A percentile compares a stretch with the other conserved stretches of the same genome.
Conservation (phyloP, 1,140 invertebrate genomes). For the Calosoma granatense region DNA sequence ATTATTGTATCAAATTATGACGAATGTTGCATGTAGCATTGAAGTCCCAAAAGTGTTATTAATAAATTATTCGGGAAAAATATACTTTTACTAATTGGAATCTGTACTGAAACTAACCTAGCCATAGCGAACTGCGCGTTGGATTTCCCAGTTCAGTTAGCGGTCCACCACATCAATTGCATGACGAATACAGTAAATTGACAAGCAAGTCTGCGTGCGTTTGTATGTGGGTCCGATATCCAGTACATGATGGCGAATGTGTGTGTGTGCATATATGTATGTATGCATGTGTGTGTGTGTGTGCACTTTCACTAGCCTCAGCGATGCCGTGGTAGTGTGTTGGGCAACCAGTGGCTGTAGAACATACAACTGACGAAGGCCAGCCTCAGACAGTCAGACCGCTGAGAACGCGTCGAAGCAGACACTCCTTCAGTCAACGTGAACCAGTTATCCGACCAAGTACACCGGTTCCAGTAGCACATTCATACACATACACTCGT, state of each 20-base stretch:
- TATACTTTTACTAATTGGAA: no score
- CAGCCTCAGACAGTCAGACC: neutral
- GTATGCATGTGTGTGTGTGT: neutral
- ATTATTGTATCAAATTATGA: no score
- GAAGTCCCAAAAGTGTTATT: no score
- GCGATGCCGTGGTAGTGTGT: neutral
- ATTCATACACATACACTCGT: neutral
- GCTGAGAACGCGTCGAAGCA: neutral
- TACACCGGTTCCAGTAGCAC: no score
- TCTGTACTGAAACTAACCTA: no score
- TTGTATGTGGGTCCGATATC: neutral
- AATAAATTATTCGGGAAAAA: no score
- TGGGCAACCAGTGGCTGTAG: slow-evolving; percentile 1
- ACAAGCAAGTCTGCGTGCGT: neutral
- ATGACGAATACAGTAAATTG: neutral
- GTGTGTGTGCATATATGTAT: neutral
- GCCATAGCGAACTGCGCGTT: no score
- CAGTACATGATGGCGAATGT: neutral
- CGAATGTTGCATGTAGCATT: no score
- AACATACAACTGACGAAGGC: neutral
- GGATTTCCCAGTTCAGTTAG: neutral
- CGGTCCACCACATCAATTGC: neutral
- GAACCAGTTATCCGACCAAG: neutral
- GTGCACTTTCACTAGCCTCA: neutral
- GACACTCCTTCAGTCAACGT: neutral